phyloP scores from a whole-genome alignment of 2,888 invertebrate genomes.

The Epiblema foenella region DNA sequence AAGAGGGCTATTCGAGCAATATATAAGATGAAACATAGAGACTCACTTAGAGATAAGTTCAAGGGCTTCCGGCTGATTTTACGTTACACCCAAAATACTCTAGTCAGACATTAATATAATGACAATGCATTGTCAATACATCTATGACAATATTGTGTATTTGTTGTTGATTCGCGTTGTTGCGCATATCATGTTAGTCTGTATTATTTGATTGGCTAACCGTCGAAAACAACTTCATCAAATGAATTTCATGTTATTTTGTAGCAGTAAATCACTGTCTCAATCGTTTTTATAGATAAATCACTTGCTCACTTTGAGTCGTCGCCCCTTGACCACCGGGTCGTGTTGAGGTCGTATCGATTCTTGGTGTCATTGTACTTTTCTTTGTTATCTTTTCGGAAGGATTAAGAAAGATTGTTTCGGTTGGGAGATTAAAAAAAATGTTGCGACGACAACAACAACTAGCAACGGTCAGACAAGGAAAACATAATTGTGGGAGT shows the following conservation, averaged over 20 bases:
- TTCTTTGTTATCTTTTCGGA: conserved; percentile 6
- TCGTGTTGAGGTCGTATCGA: conserved; percentile 10
- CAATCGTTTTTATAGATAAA: conserved; percentile 31
- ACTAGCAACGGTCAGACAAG: no score
- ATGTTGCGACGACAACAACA: neutral
- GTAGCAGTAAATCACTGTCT: conserved; percentile 5
- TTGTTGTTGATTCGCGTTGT: no score
- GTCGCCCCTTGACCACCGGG: conserved; percentile 6
- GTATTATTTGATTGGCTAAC: neutral
- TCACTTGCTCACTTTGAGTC: conserved; percentile 19
- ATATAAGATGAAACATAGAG: no score
- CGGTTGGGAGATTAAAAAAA: neutral
- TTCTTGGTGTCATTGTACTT: conserved; percentile 9
- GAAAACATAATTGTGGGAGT: no score
- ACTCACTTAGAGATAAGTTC: no score
- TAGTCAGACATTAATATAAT: no score
- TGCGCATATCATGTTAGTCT: no score
- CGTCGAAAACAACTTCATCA: conserved; percentile 20
- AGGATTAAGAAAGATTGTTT: neutral
- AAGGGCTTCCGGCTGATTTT: no score
- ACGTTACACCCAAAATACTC: no score
- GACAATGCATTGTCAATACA: no score
- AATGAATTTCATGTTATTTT: conserved; percentile 4
- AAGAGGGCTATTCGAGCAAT: no score
- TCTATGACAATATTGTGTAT: no score